Evolutionary conservation across 2,888 invertebrate genomes (phyloP).

Genomic region (Prionchulus punctatus): DNA sequence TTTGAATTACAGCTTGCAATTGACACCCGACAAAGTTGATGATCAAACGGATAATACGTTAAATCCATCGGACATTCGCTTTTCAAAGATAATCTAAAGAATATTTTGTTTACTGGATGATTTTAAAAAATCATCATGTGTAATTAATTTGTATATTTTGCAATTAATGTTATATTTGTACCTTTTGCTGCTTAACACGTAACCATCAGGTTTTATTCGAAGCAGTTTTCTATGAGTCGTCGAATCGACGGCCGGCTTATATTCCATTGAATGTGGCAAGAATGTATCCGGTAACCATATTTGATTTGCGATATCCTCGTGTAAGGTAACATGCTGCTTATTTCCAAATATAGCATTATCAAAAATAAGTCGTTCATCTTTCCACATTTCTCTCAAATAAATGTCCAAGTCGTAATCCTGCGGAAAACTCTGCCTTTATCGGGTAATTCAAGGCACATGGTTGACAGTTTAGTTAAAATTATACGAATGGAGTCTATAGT

Average conservation of each 20-base stretch:
- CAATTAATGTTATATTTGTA: no score
- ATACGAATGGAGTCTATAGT: no score
- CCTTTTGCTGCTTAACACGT: not conserved
- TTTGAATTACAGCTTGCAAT: constrained; percentile 25
- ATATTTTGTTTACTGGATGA: no score
- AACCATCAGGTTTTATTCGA: constrained; percentile 14
- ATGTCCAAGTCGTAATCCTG: constrained; percentile 29
- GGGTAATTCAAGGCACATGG: no score
- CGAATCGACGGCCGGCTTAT: no score
- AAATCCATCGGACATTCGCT: constrained; percentile 30
- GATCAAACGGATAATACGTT: constrained; percentile 27
- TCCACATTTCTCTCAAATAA: constrained; percentile 28
- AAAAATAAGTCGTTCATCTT: constrained; percentile 16
- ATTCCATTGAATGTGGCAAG: constrained; percentile 28
- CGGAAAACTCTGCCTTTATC: no score
- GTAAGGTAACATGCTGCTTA: not conserved
- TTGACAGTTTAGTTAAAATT: no score
- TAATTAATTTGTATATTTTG: no score
- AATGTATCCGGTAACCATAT: constrained; percentile 31
- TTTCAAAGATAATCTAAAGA: constrained; percentile 18
- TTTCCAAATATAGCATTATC: not conserved
- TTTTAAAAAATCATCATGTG: no score
- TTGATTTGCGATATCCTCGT: constrained; percentile 11
- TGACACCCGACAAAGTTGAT: constrained; percentile 26
- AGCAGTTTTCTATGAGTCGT: constrained; percentile 26